phyloP scores from a whole-genome alignment of 2,113 vertebrate species.

The Indicator maculatus region DNA sequence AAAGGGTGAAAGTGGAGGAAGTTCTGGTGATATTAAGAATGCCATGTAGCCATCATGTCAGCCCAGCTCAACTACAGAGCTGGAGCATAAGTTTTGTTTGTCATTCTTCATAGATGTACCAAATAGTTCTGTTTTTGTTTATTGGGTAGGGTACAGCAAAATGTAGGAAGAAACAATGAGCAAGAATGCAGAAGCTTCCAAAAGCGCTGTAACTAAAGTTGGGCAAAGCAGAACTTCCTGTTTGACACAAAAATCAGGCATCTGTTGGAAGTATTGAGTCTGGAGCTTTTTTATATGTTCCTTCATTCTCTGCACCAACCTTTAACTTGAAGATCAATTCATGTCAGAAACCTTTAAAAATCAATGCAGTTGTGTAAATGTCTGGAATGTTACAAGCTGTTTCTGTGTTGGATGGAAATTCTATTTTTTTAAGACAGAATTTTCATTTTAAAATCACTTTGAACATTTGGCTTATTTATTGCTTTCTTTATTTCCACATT shows the following conservation, averaged over 20 bases:
- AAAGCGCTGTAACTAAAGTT: neutral
- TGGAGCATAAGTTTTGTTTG: neutral
- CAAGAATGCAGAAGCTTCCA: neutral
- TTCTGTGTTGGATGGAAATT: conserved; percentile 66
- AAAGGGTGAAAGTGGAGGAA: neutral
- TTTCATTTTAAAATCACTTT: conserved; percentile 77
- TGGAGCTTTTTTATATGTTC: neutral
- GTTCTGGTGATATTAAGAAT: neutral
- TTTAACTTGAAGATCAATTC: neutral
- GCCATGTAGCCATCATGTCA: neutral
- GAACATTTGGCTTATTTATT: conserved; percentile 84
- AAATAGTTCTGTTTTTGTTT: neutral
- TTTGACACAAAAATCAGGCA: neutral
- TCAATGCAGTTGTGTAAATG: neutral
- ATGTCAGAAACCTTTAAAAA: neutral
- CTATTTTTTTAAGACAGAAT: conserved; percentile 74
- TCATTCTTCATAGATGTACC: neutral
- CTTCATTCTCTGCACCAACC: neutral
- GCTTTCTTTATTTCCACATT: conserved; percentile 83
- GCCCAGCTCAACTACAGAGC: neutral
- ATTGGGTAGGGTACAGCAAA: neutral
- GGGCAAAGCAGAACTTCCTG: neutral
- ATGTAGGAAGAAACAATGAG: neutral
- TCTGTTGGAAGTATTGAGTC: neutral
- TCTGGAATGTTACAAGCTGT: neutral